Evolutionary conservation across 2,888 invertebrate genomes (phyloP).

Genomic region (Pollenia amentaria): DNA sequence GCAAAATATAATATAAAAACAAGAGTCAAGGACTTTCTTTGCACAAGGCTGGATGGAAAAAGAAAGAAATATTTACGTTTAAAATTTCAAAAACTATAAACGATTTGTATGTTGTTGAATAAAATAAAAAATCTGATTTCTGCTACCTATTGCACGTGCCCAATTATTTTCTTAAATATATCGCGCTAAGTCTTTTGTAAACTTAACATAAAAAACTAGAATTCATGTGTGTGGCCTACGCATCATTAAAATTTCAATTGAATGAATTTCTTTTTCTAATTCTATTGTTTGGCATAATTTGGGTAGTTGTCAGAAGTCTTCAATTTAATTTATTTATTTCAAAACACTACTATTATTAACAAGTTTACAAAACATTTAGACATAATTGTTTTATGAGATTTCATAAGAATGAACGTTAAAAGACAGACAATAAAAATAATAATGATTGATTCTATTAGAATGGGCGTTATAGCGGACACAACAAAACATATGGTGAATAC

Average conservation of each 20-base stretch:
- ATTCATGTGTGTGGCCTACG: constrained; percentile 19
- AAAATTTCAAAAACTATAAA: too few relatives aligned
- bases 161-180: too few relatives aligned
- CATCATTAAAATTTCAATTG: constrained; percentile 30
- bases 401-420: constrained; percentile 3
- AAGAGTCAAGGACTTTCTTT: neutral
- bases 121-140: too few relatives aligned
- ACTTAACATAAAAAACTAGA: neutral
- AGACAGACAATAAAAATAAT: constrained; percentile 22
- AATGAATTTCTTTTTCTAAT: neutral
- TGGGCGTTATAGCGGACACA: neutral
- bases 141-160: too few relatives aligned
- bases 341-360: constrained; percentile 32
- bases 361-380: constrained; percentile 26
- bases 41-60: too few relatives aligned
- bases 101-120: too few relatives aligned
- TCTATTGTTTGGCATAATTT: constrained; percentile 4
- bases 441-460: constrained; percentile 42
- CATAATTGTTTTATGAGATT: constrained; percentile 6
- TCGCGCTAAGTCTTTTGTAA: neutral
- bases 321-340: constrained; percentile 35
- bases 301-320: constrained; percentile 17
- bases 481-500: constrained; percentile 6
- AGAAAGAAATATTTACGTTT: too few relatives aligned
- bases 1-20: neutral